Percentiles rank a stretch among this genome's conserved stretches.
Evolutionary conservation across 2,888 invertebrate species (phyloP).

Genomic region (Catonia carolina): DNA sequence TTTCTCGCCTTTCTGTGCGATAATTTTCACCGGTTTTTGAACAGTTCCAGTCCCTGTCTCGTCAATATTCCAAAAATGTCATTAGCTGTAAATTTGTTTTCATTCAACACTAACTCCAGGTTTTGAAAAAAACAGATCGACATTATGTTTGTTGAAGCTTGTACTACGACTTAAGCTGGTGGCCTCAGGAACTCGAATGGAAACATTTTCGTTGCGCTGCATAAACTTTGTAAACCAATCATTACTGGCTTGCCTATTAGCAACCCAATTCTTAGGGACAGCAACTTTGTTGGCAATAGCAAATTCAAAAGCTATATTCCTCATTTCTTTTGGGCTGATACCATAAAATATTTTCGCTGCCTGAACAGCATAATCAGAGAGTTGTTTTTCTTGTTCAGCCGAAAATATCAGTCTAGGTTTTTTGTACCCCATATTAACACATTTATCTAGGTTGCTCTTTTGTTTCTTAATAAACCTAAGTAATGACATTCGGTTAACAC

Average conservation of each 20-base stretch:
- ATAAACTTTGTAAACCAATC: constrained; percentile 26
- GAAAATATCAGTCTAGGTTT: constrained; percentile 16
- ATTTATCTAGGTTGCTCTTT: too few relatives aligned
- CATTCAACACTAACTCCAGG: not conserved
- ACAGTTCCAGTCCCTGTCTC: constrained; percentile 2
- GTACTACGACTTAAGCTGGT: constrained; percentile 18
- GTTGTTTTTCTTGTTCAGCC: constrained; percentile 19
- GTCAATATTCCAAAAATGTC: not conserved
- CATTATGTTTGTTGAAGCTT: constrained; percentile 21
- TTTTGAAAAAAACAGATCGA: constrained; percentile 4
- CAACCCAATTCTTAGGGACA: constrained; percentile 21
- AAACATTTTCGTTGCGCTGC: constrained; percentile 14
- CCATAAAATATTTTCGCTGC: constrained; percentile 17
- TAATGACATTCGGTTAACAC: too few relatives aligned
- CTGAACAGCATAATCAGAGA: constrained; percentile 19
- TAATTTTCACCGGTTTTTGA: too few relatives aligned
- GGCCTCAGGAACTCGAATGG: constrained; percentile 8
- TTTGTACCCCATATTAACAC: not conserved
- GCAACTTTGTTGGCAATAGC: constrained; percentile 22
- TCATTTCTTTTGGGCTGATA: constrained; percentile 13
- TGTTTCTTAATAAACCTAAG: too few relatives aligned
- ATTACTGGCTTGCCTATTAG: constrained; percentile 15
- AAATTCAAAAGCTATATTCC: constrained; percentile 25
- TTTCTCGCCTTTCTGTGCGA: constrained; percentile 10
- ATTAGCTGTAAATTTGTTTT: not conserved